Conservation (phyloP, 2,888 invertebrate genomes). For the Ctenicera cuprea region DNA sequence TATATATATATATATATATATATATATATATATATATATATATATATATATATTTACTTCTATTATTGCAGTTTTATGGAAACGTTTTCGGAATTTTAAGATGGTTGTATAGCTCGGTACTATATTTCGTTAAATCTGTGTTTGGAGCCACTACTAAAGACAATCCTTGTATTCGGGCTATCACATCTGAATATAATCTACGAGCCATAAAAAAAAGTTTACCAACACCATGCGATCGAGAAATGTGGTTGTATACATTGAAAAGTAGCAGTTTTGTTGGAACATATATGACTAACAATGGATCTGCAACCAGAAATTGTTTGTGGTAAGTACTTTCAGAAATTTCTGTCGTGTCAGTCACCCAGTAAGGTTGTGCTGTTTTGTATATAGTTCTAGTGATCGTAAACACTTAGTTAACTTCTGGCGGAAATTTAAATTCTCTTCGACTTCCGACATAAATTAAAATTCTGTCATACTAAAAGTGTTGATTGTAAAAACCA, state of each 20-base stretch:
- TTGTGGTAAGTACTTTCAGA: slow-evolving; percentile 48
- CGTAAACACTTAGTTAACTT: too few relatives aligned
- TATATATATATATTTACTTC: not conserved
- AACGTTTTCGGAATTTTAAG: slow-evolving; percentile 67
- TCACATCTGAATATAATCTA: slow-evolving; percentile 75
- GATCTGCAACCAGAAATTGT: slow-evolving; percentile 42
- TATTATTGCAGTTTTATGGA: slow-evolving; percentile 64
- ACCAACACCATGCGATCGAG: slow-evolving; percentile 90
- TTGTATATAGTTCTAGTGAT: too few relatives aligned
- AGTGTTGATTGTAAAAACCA: too few relatives aligned
- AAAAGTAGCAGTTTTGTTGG: slow-evolving; percentile 22
- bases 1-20: too few relatives aligned
- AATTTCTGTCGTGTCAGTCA: too few relatives aligned
- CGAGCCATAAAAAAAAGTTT: slow-evolving; percentile 85
- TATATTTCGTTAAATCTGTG: slow-evolving; percentile 53
- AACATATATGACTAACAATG: slow-evolving; percentile 35
- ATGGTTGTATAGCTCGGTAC: slow-evolving; percentile 64
- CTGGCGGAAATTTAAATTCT: too few relatives aligned
- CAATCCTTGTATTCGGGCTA: slow-evolving; percentile 62
- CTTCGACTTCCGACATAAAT: too few relatives aligned
- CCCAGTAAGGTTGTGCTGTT: too few relatives aligned
- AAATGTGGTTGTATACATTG: slow-evolving; percentile 71
- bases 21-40: too few relatives aligned
- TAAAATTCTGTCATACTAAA: too few relatives aligned
- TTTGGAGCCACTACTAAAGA: slow-evolving; percentile 61